Conservation (phyloP, 2,113 vertebrate species). For the Eclectus roratus region DNA sequence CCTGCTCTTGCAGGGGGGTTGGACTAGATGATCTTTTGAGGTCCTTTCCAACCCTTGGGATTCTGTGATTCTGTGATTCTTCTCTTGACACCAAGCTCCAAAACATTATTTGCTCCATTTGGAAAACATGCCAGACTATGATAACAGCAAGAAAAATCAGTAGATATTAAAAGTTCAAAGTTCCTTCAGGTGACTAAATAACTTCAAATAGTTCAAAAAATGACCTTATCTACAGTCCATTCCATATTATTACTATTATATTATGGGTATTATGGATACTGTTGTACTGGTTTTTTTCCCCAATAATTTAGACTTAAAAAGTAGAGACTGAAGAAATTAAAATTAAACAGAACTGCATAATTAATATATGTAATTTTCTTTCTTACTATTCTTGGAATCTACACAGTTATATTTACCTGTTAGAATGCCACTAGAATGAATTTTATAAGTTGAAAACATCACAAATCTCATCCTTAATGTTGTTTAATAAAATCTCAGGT, state of each 20-base stretch:
- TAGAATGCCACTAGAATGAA: background rate
- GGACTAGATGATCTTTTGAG: too few species aligned
- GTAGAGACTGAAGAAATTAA: background rate
- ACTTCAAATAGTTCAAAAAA: background rate
- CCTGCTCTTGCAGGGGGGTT: too few species aligned
- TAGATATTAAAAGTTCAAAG: background rate
- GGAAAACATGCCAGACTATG: background rate
- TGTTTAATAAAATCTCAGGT: background rate
- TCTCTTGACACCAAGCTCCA: background rate
- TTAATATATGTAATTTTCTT: background rate
- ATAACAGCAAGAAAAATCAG: background rate
- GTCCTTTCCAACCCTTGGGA: too few species aligned
- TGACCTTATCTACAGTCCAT: background rate
- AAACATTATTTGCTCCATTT: background rate
- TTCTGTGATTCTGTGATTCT: background rate
- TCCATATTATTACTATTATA: background rate
- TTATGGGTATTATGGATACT: background rate
- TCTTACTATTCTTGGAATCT: background rate
- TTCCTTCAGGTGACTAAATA: background rate
- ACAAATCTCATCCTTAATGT: background rate
- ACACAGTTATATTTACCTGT: fast-evolving
- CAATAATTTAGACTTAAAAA: background rate
- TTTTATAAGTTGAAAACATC: background rate
- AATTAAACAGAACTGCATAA: background rate
- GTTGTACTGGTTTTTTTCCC: background rate